Conservation (phyloP, 2,797 vertebrate species). For the Coendou prehensilis region DNA sequence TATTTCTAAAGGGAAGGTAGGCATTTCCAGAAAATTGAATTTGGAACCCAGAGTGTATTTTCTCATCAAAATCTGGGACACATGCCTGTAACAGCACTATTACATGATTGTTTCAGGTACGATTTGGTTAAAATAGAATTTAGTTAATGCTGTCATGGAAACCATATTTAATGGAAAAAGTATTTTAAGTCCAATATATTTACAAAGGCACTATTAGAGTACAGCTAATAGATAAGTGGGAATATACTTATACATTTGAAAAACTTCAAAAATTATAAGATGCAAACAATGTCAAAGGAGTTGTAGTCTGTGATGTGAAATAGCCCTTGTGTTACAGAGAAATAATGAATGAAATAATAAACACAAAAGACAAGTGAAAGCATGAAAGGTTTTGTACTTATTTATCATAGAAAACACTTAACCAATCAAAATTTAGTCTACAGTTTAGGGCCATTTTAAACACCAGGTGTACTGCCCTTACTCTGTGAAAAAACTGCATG, state of each 20-base stretch:
- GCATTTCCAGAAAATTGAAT: not conserved
- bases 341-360: not conserved
- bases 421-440: not conserved
- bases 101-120: not conserved
- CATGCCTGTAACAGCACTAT: not conserved
- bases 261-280: not conserved
- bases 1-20: not conserved
- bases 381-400: not conserved
- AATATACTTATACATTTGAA: not conserved
- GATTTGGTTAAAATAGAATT: conserved; percentile 35
- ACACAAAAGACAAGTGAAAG: conserved; percentile 40
- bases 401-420: not conserved
- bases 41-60: conserved; percentile 22
- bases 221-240: conserved; percentile 6
- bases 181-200: conserved; percentile 44
- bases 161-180: conserved; percentile 61
- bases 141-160: conserved; percentile 28
- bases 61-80: conserved; percentile 30
- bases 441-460: not conserved
- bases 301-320: not conserved
- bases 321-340: not conserved
- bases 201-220: not conserved
- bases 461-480: not conserved
- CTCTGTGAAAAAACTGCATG: conserved; percentile 56
- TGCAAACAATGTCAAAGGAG: not conserved